A percentile compares a stretch with the other conserved stretches of the same genome.
Evolutionary conservation across 2,797 vertebrate genomes (phyloP).

Genomic region (Erethizon dorsatum): DNA sequence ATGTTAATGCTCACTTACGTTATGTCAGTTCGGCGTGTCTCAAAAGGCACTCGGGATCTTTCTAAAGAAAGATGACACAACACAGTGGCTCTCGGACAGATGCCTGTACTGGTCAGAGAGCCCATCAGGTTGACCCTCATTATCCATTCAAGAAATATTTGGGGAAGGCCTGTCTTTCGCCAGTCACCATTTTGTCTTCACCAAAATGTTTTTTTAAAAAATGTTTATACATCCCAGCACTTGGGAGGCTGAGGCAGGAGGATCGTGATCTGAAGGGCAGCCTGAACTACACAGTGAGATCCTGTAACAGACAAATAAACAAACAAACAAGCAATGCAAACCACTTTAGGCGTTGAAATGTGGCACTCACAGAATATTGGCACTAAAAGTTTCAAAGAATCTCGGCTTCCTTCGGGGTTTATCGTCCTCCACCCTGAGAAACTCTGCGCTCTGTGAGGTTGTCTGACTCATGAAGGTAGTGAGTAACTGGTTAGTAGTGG

Average conservation of each 20-base stretch:
- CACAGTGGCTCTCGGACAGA: not conserved
- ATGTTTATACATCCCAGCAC: not conserved
- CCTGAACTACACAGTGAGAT: not conserved
- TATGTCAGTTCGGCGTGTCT: constrained; percentile 73
- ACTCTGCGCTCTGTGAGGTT: fast-evolving
- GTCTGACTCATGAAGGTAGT: not conserved
- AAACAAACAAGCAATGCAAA: not conserved
- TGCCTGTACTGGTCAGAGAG: fast-evolving
- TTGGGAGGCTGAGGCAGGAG: not conserved
- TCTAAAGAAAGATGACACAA: constrained; percentile 16
- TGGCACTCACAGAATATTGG: not conserved
- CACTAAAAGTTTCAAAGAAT: no score
- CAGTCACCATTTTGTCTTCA: no score
- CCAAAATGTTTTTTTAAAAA: not conserved
- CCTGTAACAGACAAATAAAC: not conserved
- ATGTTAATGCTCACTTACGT: constrained; percentile 62
- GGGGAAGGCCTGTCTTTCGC: fast-evolving
- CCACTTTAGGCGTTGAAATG: fast-evolving
- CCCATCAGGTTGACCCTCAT: fast-evolving
- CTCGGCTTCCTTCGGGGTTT: not conserved
- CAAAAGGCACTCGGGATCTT: constrained; percentile 58
- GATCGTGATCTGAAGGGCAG: not conserved
- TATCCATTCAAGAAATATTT: no score
- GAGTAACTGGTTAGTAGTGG: not conserved
- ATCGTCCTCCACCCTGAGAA: fast-evolving